Evolutionary conservation across 2,888 invertebrate genomes (phyloP).

Genomic region (Dynastes hyllus): DNA sequence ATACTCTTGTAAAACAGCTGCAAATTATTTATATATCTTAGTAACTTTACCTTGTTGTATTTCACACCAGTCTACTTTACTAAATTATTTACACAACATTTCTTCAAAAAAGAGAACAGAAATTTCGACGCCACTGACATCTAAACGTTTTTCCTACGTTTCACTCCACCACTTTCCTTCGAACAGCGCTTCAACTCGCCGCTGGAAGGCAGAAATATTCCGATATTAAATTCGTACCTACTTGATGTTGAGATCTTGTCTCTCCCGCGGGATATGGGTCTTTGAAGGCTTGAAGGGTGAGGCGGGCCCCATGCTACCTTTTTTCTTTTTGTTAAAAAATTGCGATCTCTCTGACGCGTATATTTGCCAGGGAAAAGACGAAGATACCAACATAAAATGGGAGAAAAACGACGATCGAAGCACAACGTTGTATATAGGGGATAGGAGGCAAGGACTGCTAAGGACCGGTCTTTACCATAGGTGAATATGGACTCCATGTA

Average conservation of each 20-base stretch:
- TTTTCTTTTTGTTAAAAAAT: constrained; percentile 51
- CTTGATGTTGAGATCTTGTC: constrained; percentile 62
- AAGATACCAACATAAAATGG: constrained; percentile 25
- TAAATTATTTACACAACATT: no score
- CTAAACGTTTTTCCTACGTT: constrained; percentile 7
- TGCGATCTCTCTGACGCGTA: constrained; percentile 46
- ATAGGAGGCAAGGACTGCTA: neutral
- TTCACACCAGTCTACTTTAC: no score
- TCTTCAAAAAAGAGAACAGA: no score
- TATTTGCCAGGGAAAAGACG: constrained; percentile 1
- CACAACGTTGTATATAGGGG: no score
- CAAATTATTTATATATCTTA: no score
- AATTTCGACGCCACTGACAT: no score
- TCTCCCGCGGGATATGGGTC: constrained; percentile 41
- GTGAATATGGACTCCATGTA: neutral
- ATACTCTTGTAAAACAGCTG: no score
- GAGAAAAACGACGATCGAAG: neutral
- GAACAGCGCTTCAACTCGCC: neutral
- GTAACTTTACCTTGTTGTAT: no score
- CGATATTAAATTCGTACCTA: constrained; percentile 67
- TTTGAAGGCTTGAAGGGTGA: neutral
- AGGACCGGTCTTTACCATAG: neutral
- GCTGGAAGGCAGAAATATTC: constrained; percentile 57
- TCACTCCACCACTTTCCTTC: neutral
- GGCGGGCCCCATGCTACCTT: neutral